Evolutionary conservation across 2,113 vertebrate species (phyloP), one percentile per base, ranked within the genome.

Genomic region (Pelusios castaneus): DNA sequence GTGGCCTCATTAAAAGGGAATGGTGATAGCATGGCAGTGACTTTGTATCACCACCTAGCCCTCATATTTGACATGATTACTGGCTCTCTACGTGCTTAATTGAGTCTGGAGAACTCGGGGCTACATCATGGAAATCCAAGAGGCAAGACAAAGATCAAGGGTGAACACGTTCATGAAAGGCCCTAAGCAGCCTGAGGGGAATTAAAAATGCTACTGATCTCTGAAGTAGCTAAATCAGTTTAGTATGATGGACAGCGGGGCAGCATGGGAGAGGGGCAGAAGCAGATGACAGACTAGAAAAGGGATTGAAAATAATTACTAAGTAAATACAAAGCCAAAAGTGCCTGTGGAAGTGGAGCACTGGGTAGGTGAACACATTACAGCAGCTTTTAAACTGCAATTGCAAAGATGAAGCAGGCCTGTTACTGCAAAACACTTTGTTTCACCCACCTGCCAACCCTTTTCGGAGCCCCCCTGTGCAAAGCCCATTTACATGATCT

Each of bases 71-170:
- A 96, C 95, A 94, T 96, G 97, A 97, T 97, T 95, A 93, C 95
- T 92, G 93, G 94, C 96, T 91, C 92, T 96, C 97, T 94, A 91
- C 97, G 95, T 97, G 96, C 94, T 97, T 97, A 97, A 97, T 96
- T 97, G 97, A 97, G 97, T 97, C 95, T 95, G 94, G 96, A 94
- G 95, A 91, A 97, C 96, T 96, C 90, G 95, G 96, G 96, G 96
- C 94, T 96, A 91, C 87, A 94, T 94, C 89, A 16, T 95, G 93
- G 92, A 95, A 95, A 95, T 95, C 93, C 92, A 24, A 95, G 95
- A 93, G 95, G 92, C 93, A 96, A 89, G 81, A 95, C 63, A 91
- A 95, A 91, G 89, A 96, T 96, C 95, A 95, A 94, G 91, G 92
- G 94, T 96, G 96, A 96, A 96, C 92, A 95, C 94, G 95, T 97